Conservation (phyloP, 92 coral and sea anemone species). For the Siderastrea siderea region DNA sequence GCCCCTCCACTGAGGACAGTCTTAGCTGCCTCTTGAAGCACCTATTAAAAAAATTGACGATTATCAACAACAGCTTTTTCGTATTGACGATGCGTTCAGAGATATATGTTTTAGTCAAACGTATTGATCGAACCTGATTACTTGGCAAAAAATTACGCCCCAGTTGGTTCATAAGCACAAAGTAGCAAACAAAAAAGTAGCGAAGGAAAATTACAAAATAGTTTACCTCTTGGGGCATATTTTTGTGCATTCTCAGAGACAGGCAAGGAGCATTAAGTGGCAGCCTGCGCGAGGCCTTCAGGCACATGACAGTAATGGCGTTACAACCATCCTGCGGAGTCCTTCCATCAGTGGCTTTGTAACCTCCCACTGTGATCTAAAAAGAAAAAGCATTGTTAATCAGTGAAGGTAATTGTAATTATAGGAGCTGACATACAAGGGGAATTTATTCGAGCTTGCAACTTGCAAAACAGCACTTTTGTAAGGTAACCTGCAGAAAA, state of each 20-base stretch:
- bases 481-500: too few species aligned
- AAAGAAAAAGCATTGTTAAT: neutral
- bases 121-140: too few species aligned
- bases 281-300: slow-evolving; percentile 87
- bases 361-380: slow-evolving; percentile 87
- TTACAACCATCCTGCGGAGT: slow-evolving; percentile 64
- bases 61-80: too few species aligned
- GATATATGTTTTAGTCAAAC: too few species aligned
- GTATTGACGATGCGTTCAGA: too few species aligned
- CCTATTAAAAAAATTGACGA: slow-evolving; percentile 25
- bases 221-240: slow-evolving; percentile 63
- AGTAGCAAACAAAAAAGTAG: too few species aligned
- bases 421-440: neutral
- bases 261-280: slow-evolving; percentile 89
- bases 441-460: too few species aligned
- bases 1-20: slow-evolving; percentile 87
- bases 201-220: too few species aligned
- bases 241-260: slow-evolving; percentile 75
- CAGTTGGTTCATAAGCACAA: too few species aligned
- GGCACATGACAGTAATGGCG: slow-evolving; percentile 75
- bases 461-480: too few species aligned
- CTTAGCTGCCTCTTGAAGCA: slow-evolving; percentile 77
- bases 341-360: slow-evolving; percentile 64
- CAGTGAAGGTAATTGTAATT: neutral
- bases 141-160: too few species aligned